Base-by-base conservation (phyloP, 2,888 invertebrate species). In the Synanthedon andrenaeformis region DNA sequence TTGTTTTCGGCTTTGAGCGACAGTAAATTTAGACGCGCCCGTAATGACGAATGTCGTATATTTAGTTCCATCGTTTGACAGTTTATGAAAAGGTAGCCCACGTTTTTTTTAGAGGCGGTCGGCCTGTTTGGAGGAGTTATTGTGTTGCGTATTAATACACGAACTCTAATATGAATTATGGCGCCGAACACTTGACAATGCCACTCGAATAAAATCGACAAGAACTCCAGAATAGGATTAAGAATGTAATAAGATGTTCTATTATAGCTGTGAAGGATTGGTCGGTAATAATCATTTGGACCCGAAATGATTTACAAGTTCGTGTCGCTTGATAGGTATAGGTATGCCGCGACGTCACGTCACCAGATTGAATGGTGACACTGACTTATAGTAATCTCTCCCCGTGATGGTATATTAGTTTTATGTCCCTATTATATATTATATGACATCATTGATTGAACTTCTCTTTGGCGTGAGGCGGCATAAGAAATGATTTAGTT, bases 41-140 rank as follows among this genome's bases (percentile, higher is more conserved):
- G 70, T 78, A 81, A 77, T 79, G 79, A 82, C 76, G 72, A 76
- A 79, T 78, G 81, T 72, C 77, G 70, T 81, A 80, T 81, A 78
- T 81, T 78, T 77, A 82, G 74, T 75, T 79, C 67, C 70, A 65
- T 58, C 69, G 70, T 77, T 68, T 74, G 74, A 76, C 73, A 72
- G 65, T 65, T 66, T 66, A 71, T 77, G 77, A 77, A 80, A 76
- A 77, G 79, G 76, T 76, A 76, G 76, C 76, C 63, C 60, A 61
- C 62, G 66, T 75, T 76, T 76, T 76, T 76, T 75, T 67, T 69
- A 62, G 62, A 65, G n/a, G 35, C 14, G 13, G 51, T 65, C 74
- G 76, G 69, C 58, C 58, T 62, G 62, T 62, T 14, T 68, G 67
- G 67, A 69, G 72, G 70, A 65, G 59, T 68, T 60, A 72, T 76